Conservation (phyloP, 2,888 invertebrate species). For the Allophyes oxyacanthae region DNA sequence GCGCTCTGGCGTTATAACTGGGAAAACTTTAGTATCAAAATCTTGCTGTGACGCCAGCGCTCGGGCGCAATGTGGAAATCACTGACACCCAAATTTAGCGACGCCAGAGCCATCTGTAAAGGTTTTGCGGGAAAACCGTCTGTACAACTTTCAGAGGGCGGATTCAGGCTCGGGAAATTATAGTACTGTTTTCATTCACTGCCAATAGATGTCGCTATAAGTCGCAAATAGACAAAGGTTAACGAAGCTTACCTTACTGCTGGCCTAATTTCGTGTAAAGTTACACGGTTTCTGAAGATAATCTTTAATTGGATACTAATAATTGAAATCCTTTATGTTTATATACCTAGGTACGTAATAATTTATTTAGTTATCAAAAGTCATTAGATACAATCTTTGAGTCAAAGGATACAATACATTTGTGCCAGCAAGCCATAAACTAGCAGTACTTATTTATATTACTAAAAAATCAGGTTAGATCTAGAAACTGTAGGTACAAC, state of each 20-base stretch:
- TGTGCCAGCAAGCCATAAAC: no score
- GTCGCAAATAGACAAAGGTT: slow-evolving; percentile 10
- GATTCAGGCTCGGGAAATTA: no score
- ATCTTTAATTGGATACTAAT: slow-evolving; percentile 4
- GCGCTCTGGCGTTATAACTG: slow-evolving; percentile 7
- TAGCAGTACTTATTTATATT: no score
- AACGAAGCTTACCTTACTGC: slow-evolving; percentile 17
- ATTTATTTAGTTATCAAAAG: no score
- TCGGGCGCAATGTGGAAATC: slow-evolving; percentile 12
- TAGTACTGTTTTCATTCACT: neutral
- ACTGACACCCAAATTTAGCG: neutral
- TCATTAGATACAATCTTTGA: no score
- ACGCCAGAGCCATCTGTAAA: slow-evolving; percentile 10
- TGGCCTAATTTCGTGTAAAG: slow-evolving; percentile 41
- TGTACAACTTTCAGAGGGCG: neutral
- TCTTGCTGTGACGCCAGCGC: neutral
- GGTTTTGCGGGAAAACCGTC: neutral
- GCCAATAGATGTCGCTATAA: slow-evolving; percentile 44
- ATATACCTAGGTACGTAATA: no score
- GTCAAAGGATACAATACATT: no score
- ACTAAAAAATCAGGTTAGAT: no score
- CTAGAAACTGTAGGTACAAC: no score
- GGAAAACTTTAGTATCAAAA: neutral
- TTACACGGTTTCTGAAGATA: slow-evolving; percentile 15
- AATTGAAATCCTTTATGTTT: no score